These are phyloP conservation scores for Pemphredon lugubris DNA, from an alignment of 2,888 invertebrate genomes.

Conservation along the genomic window DNA sequence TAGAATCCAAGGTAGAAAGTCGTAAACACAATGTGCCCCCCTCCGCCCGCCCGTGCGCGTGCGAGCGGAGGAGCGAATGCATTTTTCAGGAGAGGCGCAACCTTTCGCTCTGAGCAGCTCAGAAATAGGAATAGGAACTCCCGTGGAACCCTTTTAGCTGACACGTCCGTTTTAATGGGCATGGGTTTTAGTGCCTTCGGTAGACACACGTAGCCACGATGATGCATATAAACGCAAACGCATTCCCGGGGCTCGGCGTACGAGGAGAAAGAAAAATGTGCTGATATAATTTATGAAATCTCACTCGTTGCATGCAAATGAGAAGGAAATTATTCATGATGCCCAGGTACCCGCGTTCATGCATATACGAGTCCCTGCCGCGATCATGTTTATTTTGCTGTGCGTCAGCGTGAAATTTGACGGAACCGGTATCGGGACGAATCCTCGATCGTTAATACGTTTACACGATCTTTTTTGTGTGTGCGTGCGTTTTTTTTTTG, in stretches of 20 bases:
- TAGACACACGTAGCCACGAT: slow-evolving; percentile 28
- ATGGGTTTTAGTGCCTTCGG: slow-evolving; percentile 39
- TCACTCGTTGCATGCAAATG: slow-evolving; percentile 55
- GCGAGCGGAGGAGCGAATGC: slow-evolving; percentile 47
- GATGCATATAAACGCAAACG: slow-evolving; percentile 43
- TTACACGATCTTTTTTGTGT: neutral
- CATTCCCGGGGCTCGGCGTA: slow-evolving; percentile 23
- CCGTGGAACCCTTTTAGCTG: slow-evolving; percentile 56
- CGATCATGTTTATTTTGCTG: slow-evolving; percentile 9
- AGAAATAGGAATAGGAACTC: slow-evolving; percentile 22
- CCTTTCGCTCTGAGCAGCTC: slow-evolving; percentile 31
- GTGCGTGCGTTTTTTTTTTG: too few species aligned
- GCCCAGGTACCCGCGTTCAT: slow-evolving; percentile 27
- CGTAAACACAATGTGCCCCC: slow-evolving; percentile 57
- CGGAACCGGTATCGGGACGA: neutral
- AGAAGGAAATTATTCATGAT: slow-evolving; percentile 59
- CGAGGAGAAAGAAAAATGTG: slow-evolving; percentile 39
- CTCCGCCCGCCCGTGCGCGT: slow-evolving; percentile 23
- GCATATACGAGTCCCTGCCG: slow-evolving; percentile 32
- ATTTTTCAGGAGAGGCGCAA: slow-evolving; percentile 56
- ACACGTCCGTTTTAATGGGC: slow-evolving; percentile 60
- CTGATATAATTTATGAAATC: slow-evolving; percentile 56
- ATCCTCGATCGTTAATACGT: neutral
- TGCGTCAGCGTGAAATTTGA: slow-evolving; percentile 15
- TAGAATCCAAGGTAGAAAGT: slow-evolving; percentile 47